These are phyloP conservation scores for Antheraea assamensis DNA, from an alignment of 2,888 invertebrate genomes.

Conservation along the genomic window DNA sequence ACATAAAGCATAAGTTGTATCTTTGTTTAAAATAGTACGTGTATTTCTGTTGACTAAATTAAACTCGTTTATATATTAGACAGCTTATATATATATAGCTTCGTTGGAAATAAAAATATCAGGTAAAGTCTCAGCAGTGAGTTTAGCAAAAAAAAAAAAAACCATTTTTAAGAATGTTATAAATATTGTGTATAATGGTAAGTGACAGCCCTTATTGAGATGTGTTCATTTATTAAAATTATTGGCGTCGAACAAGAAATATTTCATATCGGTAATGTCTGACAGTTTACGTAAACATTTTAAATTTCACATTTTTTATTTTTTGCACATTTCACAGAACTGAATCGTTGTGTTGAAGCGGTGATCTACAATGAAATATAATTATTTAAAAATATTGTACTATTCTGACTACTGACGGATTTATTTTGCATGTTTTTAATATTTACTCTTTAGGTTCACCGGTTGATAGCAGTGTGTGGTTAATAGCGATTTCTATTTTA, in stretches of 20 bases:
- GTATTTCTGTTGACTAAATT: too few species aligned
- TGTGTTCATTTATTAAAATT: conserved; percentile 46
- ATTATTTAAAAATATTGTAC: background rate
- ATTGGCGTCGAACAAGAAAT: conserved; percentile 34
- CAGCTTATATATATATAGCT: too few species aligned
- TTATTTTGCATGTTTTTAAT: too few species aligned
- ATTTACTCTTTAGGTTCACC: too few species aligned
- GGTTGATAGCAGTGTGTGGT: too few species aligned
- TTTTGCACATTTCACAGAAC: background rate
- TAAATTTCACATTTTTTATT: background rate
- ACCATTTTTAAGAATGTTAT: conserved; percentile 6
- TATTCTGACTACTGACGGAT: too few species aligned
- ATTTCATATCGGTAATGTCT: background rate
- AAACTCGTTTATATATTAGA: too few species aligned
- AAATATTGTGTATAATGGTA: conserved; percentile 13
- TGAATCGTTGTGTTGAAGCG: background rate
- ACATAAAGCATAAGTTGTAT: too few species aligned
- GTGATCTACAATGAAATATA: background rate
- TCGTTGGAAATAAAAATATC: too few species aligned
- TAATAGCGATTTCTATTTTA: too few species aligned
- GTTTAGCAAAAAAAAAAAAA: conserved; percentile 15
- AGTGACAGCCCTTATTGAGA: conserved; percentile 37
- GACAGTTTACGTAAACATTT: background rate
- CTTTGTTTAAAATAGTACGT: too few species aligned
- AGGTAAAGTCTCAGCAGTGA: background rate